Base-by-base conservation (phyloP, 1,140 invertebrate species). In the Papilio polyxenes region DNA sequence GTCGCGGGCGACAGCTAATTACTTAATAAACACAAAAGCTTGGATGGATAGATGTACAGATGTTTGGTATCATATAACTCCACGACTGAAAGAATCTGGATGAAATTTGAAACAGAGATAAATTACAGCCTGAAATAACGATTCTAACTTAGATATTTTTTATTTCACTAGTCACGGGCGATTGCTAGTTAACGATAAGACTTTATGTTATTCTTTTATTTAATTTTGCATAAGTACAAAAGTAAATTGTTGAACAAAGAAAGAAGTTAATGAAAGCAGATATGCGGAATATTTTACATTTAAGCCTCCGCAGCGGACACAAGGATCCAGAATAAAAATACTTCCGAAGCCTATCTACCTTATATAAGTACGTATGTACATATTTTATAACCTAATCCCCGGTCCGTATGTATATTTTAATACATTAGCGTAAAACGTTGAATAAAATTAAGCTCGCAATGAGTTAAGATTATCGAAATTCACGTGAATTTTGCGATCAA, bases 241-340 rank as follows among this genome's bases (percentile, higher is more conserved):
- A n/a, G n/a, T 49, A 75, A 77, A 77, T 75, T 75, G 3, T 77
- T 51, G 48, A 5, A 3, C n/a, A 17, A 77, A 31, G 44, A 77
- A 53, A 53, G 75, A 48, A 7, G 17, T 80, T 80, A 80, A 80
- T 80, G 78, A 69, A 69, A 69, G 13, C n/a, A 80, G 78, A 80
- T 80, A 80, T 69, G 62, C 56, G 37, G 40, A 10, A 62, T 80
- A 69, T 69, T 80, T 80, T 80, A 80, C 56, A 49, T 69, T 80
- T 80, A 80, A 80, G 20, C 78, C 40, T 49, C 78, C 31, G 44
- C 59, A 51, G 31, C 23, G 62, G 62, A 48, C 78, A 69, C 51
- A 56, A 80, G 20, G 65, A 69, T 80, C n/a, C 59, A 69, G 78
- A 48, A 40, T 69, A 65, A 69, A 80, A 80, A 80, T 80, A 79